Evolutionary conservation across 2,797 vertebrate genomes (phyloP).

Genomic region (Microhierax caerulescens): DNA sequence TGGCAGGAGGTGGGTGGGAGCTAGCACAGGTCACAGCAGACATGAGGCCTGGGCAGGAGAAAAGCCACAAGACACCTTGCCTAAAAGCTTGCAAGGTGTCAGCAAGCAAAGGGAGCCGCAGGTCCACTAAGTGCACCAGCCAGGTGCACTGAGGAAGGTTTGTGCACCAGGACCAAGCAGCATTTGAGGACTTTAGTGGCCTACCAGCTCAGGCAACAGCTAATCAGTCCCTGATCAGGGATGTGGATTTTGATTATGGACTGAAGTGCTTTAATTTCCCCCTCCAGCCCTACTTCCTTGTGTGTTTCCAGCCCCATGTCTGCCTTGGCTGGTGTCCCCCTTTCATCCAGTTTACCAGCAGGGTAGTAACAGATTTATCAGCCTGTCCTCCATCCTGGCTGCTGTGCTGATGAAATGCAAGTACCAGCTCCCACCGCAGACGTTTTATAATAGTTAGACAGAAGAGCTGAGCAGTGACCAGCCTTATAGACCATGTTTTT

Average conservation of each 20-base stretch:
- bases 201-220: not conserved
- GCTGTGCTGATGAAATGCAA: not conserved
- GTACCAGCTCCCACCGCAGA: not conserved
- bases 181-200: not conserved
- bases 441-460: not conserved
- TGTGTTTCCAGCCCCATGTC: not conserved
- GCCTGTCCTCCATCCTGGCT: not conserved
- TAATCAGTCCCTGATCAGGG: not conserved
- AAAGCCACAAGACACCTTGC: not conserved
- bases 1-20: not conserved
- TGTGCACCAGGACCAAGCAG: not conserved
- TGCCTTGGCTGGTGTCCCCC: not conserved
- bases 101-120: not conserved
- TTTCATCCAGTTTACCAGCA: not conserved
- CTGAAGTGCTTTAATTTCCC: not conserved
- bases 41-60: not conserved
- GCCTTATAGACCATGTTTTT: not conserved
- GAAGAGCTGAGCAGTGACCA: not conserved
- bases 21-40: not conserved
- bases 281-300: not conserved
- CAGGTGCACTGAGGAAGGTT: not conserved
- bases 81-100: not conserved
- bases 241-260: not conserved
- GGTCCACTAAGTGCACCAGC: no score
- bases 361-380: not conserved